Evolutionary conservation across 2,888 invertebrate species (phyloP).

Genomic region (Choreutis nemorana): DNA sequence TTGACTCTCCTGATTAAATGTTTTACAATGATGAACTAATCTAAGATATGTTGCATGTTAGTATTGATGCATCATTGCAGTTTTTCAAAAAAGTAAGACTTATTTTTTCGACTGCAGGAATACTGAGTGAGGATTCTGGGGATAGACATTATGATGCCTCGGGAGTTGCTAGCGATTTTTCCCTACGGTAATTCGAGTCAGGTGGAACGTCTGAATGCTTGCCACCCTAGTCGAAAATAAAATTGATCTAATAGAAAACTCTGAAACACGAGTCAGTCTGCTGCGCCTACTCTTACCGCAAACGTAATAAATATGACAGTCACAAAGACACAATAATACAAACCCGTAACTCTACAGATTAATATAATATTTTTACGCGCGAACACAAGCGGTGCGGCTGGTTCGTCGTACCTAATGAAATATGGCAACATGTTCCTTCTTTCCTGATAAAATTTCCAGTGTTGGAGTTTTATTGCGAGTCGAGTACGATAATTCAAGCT

Average conservation of each 20-base stretch:
- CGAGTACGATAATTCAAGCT: slow-evolving; percentile 50
- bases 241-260: neutral
- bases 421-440: slow-evolving; percentile 53
- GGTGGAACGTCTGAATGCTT: too few relatives aligned
- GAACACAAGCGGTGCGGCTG: slow-evolving; percentile 37
- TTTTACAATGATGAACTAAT: slow-evolving; percentile 39
- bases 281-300: slow-evolving; percentile 30
- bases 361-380: slow-evolving; percentile 53
- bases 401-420: slow-evolving; percentile 54
- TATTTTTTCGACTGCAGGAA: too few relatives aligned
- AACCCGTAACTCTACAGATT: slow-evolving; percentile 46
- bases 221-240: too few relatives aligned
- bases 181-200: neutral
- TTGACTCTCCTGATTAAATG: slow-evolving; percentile 57
- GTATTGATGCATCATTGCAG: too few relatives aligned
- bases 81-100: too few relatives aligned
- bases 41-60: too few relatives aligned
- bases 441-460: slow-evolving; percentile 54
- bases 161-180: neutral
- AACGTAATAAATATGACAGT: slow-evolving; percentile 39
- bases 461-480: slow-evolving; percentile 53
- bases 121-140: too few relatives aligned
- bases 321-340: slow-evolving; percentile 42
- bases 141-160: too few relatives aligned
- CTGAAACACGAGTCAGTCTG: slow-evolving; percentile 24